Percentiles rank a stretch among this genome's conserved stretches.
Conservation (phyloP, 1,140 invertebrate genomes). For the Artemia franciscana region DNA sequence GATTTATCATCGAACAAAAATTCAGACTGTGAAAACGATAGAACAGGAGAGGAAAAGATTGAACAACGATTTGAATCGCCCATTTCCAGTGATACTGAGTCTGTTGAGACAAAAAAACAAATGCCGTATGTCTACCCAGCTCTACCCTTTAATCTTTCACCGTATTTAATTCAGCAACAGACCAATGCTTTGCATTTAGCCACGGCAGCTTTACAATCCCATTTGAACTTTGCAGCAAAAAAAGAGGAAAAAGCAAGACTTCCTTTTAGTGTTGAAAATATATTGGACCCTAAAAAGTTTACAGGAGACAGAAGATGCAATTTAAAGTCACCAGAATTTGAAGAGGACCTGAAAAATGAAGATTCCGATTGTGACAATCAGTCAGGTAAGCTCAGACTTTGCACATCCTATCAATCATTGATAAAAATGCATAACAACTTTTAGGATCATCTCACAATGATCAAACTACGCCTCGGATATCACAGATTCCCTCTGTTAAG, state of each 20-base stretch:
- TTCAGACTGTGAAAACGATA: background rate
- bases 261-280: constrained; percentile 66
- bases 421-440: too few species aligned
- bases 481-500: too few species aligned
- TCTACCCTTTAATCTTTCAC: background rate
- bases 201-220: background rate
- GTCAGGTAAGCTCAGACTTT: background rate
- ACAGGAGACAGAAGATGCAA: constrained; percentile 29
- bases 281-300: constrained; percentile 69
- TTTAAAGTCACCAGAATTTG: background rate
- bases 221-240: background rate
- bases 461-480: too few species aligned
- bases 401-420: too few species aligned
- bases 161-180: background rate
- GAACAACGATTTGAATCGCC: background rate
- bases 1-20: background rate
- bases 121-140: background rate
- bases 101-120: background rate
- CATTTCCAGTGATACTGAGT: background rate
- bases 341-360: background rate
- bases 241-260: background rate
- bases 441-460: too few species aligned
- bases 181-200: background rate
- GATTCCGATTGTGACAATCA: background rate
- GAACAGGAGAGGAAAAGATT: background rate